Evolutionary conservation across 2,888 invertebrate genomes (phyloP).

Genomic region (Acronicta aceris): DNA sequence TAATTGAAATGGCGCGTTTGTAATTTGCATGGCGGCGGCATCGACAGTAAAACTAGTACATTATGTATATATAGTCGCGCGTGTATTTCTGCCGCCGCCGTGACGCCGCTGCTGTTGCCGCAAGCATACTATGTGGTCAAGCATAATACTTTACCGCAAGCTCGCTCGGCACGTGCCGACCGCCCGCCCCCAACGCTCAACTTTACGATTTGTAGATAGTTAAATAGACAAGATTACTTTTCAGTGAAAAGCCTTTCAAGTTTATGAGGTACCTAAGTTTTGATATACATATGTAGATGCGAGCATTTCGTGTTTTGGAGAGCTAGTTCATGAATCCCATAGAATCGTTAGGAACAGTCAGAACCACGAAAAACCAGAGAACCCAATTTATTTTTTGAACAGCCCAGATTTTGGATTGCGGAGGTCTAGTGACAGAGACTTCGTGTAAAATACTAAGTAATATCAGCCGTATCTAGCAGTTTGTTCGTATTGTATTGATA

Average conservation of each 20-base stretch:
- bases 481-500: too few species aligned
- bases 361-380: too few species aligned
- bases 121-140: too few species aligned
- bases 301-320: too few species aligned
- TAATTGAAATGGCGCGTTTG: slow-evolving; percentile 48
- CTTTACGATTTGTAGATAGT: slow-evolving; percentile 35
- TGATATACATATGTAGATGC: too few species aligned
- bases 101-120: slow-evolving; percentile 26
- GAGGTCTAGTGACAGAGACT: too few species aligned
- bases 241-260: slow-evolving; percentile 22
- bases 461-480: too few species aligned
- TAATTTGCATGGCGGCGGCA: slow-evolving; percentile 37
- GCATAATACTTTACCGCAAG: slow-evolving; percentile 2
- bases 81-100: slow-evolving; percentile 42
- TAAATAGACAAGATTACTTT: slow-evolving; percentile 14
- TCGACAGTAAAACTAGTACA: slow-evolving; percentile 29
- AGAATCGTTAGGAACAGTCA: too few species aligned
- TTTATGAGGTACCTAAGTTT: slow-evolving; percentile 8
- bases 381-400: too few species aligned
- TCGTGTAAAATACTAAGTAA: too few species aligned
- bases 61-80: slow-evolving; percentile 2
- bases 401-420: too few species aligned
- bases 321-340: too few species aligned
- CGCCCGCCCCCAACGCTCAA: slow-evolving; percentile 14
- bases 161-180: slow-evolving; percentile 47